Conservation (phyloP, 2,113 vertebrate genomes). For the Callithrix jacchus region DNA sequence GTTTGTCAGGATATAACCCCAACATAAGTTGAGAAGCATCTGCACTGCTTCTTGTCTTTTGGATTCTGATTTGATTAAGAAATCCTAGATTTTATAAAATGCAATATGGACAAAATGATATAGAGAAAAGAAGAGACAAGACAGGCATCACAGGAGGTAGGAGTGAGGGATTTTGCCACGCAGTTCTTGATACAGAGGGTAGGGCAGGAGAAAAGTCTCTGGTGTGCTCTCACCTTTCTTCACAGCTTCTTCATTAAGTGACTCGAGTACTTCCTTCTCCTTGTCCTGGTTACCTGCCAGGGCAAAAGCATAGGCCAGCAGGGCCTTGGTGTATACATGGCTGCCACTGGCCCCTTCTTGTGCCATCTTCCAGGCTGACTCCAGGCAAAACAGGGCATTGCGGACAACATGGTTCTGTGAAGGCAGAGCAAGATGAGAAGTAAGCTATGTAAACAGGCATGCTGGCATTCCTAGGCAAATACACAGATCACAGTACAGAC, state of each 20-base stretch:
- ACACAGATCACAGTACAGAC: neutral
- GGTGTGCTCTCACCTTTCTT: conserved; percentile 23
- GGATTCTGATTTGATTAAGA: neutral
- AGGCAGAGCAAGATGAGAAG: neutral
- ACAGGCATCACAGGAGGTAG: neutral
- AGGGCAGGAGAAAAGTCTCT: neutral
- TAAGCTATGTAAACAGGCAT: neutral
- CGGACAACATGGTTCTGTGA: conserved; percentile 76
- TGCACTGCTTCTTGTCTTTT: neutral
- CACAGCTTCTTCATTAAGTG: conserved; percentile 68
- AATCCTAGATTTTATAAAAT: neutral
- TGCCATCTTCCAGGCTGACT: conserved; percentile 59
- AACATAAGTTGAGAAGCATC: neutral
- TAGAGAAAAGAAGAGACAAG: neutral
- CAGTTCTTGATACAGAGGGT: neutral
- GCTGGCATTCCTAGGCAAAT: neutral
- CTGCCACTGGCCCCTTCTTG: neutral
- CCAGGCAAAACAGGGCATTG: conserved; percentile 79
- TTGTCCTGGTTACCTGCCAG: conserved; percentile 74
- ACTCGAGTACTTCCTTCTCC: conserved; percentile 66
- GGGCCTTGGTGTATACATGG: conserved; percentile 79
- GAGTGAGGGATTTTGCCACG: neutral
- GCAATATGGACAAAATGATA: neutral
- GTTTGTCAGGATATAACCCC: neutral
- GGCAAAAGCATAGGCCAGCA: conserved; percentile 80